Percentiles rank a stretch among this genome's conserved stretches.
phyloP scores from a whole-genome alignment of 2,113 vertebrate species.

The Nymphicus hollandicus region DNA sequence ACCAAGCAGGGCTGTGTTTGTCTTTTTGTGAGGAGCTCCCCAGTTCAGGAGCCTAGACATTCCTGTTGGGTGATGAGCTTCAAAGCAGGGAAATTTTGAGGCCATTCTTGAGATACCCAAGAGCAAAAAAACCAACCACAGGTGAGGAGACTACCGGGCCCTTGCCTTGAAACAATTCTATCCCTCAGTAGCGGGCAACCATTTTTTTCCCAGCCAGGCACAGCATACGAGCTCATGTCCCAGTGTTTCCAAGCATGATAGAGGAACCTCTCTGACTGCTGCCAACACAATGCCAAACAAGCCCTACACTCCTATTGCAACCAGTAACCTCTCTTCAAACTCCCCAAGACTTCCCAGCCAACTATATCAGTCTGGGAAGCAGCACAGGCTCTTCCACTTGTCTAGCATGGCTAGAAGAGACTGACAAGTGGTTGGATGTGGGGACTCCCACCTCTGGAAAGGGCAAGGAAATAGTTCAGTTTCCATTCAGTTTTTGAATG shows the following conservation, averaged over 20 bases:
- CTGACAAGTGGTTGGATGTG: neutral
- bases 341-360: neutral
- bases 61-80: neutral
- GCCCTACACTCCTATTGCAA: neutral
- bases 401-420: neutral
- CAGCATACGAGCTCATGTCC: rapidly evolving
- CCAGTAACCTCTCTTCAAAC: neutral
- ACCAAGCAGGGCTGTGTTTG: neutral
- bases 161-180: neutral
- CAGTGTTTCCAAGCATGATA: neutral
- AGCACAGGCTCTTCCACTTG: neutral
- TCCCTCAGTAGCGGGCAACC: neutral
- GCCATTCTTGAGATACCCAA: neutral
- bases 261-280: neutral
- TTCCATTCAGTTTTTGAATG: neutral
- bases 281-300: neutral
- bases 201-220: neutral
- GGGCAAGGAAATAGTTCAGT: neutral
- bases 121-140: neutral
- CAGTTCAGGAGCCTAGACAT: neutral
- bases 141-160: neutral
- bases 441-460: neutral
- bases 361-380: neutral
- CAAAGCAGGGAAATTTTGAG: neutral
- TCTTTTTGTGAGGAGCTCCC: neutral